phyloP scores from a whole-genome alignment of 1,140 invertebrate species.

The Drosophila leontia region DNA sequence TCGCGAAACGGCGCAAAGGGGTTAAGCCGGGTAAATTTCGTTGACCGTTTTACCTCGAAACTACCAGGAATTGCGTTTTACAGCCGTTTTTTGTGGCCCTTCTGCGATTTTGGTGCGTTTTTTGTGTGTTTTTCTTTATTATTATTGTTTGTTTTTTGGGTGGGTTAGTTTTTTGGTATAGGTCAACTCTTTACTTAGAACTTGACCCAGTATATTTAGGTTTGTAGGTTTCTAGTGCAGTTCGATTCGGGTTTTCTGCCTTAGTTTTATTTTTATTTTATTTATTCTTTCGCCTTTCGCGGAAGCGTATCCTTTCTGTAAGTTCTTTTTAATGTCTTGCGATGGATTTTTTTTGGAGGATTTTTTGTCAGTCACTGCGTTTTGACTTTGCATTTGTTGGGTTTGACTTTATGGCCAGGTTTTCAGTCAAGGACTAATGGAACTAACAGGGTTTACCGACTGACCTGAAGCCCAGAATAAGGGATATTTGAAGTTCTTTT shows the following conservation, averaged over 20 bases:
- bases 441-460: background rate
- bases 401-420: constrained; percentile 69
- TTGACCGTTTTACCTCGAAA: constrained; percentile 35
- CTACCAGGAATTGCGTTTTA: constrained; percentile 72
- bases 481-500: background rate
- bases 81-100: constrained; percentile 22
- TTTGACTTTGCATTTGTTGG: constrained; percentile 79
- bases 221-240: constrained; percentile 80
- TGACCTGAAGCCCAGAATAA: background rate
- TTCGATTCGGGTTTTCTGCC: constrained; percentile 17
- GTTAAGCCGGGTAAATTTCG: constrained; percentile 47
- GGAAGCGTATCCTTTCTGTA: constrained; percentile 31
- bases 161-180: constrained; percentile 39
- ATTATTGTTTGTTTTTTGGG: constrained; percentile 10
- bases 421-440: constrained; percentile 45
- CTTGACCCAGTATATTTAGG: constrained; percentile 72
- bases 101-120: constrained; percentile 36
- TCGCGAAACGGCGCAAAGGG: constrained; percentile 52
- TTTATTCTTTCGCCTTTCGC: constrained; percentile 26
- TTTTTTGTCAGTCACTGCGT: constrained; percentile 52
- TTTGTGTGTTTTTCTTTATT: background rate
- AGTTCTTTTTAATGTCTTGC: constrained; percentile 56
- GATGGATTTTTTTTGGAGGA: constrained; percentile 21
- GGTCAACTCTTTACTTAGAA: constrained; percentile 54
- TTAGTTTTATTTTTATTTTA: constrained; percentile 19